Conservation (phyloP, 1,140 invertebrate genomes). For the Drosophila littoralis region DNA sequence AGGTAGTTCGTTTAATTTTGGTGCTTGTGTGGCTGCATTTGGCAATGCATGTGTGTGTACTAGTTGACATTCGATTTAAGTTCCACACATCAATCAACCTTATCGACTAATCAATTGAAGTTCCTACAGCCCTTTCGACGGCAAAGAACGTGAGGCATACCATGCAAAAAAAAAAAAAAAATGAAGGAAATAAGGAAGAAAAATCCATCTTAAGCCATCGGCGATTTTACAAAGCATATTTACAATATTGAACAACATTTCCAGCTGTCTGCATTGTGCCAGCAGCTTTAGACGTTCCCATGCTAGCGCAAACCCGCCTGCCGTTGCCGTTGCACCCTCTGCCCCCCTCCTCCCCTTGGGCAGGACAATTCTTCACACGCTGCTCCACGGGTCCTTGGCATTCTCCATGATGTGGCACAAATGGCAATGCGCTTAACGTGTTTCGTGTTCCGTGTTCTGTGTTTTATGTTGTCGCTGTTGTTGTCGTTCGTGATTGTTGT, state of each 20-base stretch:
- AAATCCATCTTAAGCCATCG: conserved; percentile 46
- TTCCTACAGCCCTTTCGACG: conserved; percentile 23
- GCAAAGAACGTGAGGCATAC: neutral
- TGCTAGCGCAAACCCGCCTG: conserved; percentile 14
- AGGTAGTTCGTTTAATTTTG: no score
- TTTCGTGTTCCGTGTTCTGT: conserved; percentile 59
- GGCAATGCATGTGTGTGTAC: conserved; percentile 4
- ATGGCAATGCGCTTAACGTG: conserved; percentile 79
- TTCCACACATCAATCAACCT: conserved; percentile 58
- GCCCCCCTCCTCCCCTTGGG: conserved; percentile 1
- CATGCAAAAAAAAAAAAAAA: neutral
- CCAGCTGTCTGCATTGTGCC: conserved; percentile 64
- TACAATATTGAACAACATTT: conserved; percentile 65
- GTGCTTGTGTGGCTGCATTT: neutral
- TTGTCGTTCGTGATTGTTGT: conserved; percentile 39
- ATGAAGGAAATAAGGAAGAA: neutral
- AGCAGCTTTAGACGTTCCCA: conserved; percentile 66
- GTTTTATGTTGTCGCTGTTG: conserved; percentile 49
- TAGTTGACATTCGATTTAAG: conserved; percentile 8
- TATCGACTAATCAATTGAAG: conserved; percentile 69
- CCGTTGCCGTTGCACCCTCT: conserved; percentile 2
- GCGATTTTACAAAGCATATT: conserved; percentile 49
- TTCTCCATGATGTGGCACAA: conserved; percentile 75
- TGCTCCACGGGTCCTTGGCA: conserved; percentile 51
- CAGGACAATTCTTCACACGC: conserved; percentile 35